Percentiles rank a stretch among this genome's conserved stretches.
phyloP scores from a whole-genome alignment of 2,888 invertebrate genomes.

The Ennomos quercinarius region DNA sequence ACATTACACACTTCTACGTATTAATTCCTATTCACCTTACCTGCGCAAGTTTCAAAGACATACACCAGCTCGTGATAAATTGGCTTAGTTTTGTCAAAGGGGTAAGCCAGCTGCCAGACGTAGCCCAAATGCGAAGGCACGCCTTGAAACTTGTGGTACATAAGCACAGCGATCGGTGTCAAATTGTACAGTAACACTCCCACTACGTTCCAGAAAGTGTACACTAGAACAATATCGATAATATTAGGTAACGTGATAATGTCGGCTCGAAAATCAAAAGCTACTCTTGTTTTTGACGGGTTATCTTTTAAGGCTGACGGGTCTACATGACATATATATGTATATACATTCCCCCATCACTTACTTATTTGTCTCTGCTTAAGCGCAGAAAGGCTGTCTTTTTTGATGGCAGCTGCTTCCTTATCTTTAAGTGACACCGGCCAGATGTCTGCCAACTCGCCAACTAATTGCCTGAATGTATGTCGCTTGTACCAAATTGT shows the following conservation, averaged over 20 bases:
- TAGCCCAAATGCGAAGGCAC: slow-evolving; percentile 58
- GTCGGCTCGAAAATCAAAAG: too few relatives aligned
- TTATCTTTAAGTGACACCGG: slow-evolving; percentile 56
- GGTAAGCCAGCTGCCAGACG: slow-evolving; percentile 67
- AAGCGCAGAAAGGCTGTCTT: slow-evolving; percentile 57
- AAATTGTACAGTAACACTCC: slow-evolving; percentile 66
- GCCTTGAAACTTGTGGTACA: slow-evolving; percentile 56
- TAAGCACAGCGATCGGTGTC: slow-evolving; percentile 61
- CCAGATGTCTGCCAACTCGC: slow-evolving; percentile 68
- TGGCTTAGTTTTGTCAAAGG: slow-evolving; percentile 71
- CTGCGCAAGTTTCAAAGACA: slow-evolving; percentile 63
- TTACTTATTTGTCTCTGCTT: slow-evolving; percentile 63
- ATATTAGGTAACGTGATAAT: too few relatives aligned
- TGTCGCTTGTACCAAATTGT: slow-evolving; percentile 67
- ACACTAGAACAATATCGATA: slow-evolving; percentile 54
- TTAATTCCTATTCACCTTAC: slow-evolving; percentile 44
- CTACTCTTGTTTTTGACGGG: too few relatives aligned
- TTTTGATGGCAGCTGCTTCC: slow-evolving; percentile 59
- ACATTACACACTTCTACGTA: slow-evolving; percentile 18
- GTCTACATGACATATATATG: too few relatives aligned
- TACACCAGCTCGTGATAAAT: slow-evolving; percentile 61
- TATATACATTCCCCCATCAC: slow-evolving; percentile 23
- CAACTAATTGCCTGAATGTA: slow-evolving; percentile 64
- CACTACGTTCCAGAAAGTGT: slow-evolving; percentile 65
- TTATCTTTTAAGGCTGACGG: too few relatives aligned